Evolutionary conservation across 1,140 invertebrate species (phyloP).

Genomic region (Microplitis demolitor): DNA sequence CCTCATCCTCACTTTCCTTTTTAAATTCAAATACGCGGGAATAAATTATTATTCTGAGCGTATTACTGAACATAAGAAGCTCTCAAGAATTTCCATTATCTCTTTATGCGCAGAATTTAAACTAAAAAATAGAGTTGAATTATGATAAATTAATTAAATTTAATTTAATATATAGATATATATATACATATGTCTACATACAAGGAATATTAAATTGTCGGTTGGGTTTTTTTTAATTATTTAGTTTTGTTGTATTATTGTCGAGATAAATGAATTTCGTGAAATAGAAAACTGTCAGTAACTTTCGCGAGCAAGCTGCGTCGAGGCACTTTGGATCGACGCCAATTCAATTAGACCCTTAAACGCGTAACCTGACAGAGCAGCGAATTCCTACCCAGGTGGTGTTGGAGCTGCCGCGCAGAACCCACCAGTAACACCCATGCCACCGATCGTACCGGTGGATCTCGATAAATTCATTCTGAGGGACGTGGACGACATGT

Average conservation of each 20-base stretch:
- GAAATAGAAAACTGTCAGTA: slow-evolving; percentile 6
- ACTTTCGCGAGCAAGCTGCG: slow-evolving; percentile 14
- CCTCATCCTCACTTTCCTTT: too few species aligned
- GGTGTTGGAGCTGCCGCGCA: background rate
- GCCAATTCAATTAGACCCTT: slow-evolving; percentile 23
- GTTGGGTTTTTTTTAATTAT: background rate
- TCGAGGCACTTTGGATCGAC: slow-evolving; percentile 15
- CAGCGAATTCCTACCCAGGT: slow-evolving; percentile 8
- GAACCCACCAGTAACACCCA: too few species aligned
- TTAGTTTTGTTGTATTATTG: background rate
- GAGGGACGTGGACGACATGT: slow-evolving; percentile 14
- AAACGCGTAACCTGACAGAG: slow-evolving; percentile 16
- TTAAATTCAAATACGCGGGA: too few species aligned
- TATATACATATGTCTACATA: background rate
- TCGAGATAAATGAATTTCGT: background rate
- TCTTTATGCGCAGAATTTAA: too few species aligned
- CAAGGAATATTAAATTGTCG: background rate
- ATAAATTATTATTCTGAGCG: too few species aligned
- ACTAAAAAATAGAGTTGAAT: too few species aligned
- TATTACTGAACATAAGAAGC: too few species aligned
- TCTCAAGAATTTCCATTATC: too few species aligned
- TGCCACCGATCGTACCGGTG: slow-evolving; percentile 3
- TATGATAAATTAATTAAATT: too few species aligned
- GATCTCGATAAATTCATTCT: slow-evolving; percentile 12
- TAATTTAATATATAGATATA: too few species aligned